Evolutionary conservation across 1,140 invertebrate species (phyloP).

Genomic region (Bombus superbus): DNA sequence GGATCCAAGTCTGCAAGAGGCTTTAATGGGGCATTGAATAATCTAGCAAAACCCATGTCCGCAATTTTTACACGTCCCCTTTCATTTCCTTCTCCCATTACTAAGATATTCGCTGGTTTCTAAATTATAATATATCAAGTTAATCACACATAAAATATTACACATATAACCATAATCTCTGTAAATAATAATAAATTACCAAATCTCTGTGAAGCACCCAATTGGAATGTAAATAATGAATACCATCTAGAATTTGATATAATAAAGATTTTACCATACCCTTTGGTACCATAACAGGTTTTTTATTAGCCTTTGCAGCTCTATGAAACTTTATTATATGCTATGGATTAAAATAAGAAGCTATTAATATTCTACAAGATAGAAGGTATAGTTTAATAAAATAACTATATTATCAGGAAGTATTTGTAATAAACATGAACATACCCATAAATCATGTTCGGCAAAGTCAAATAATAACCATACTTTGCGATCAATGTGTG

Average conservation of each 20-base stretch:
- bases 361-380: not conserved
- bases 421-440: conserved; percentile 34
- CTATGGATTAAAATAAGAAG: conserved; percentile 79
- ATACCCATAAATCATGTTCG: conserved; percentile 99
- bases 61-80: conserved; percentile 99
- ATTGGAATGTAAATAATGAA: conserved; percentile 99
- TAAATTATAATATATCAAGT: conserved; percentile 76
- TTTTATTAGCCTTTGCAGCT: conserved; percentile 99
- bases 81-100: conserved; percentile 99
- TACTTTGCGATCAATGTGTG: conserved; percentile 98
- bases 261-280: conserved; percentile 99
- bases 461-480: conserved; percentile 99
- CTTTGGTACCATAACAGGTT: conserved; percentile 97
- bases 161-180: not conserved
- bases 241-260: conserved; percentile 99
- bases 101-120: conserved; percentile 99
- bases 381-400: conserved; percentile 7
- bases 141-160: not conserved
- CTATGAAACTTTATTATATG: conserved; percentile 99
- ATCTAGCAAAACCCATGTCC: conserved; percentile 99
- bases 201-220: conserved; percentile 99
- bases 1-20: conserved; percentile 99
- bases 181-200: conserved; percentile 83
- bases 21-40: conserved; percentile 99
- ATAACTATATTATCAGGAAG: not conserved